These are phyloP conservation scores for Coenobita brevimanus DNA, from an alignment of 1,140 invertebrate species.

Conservation along the genomic window DNA sequence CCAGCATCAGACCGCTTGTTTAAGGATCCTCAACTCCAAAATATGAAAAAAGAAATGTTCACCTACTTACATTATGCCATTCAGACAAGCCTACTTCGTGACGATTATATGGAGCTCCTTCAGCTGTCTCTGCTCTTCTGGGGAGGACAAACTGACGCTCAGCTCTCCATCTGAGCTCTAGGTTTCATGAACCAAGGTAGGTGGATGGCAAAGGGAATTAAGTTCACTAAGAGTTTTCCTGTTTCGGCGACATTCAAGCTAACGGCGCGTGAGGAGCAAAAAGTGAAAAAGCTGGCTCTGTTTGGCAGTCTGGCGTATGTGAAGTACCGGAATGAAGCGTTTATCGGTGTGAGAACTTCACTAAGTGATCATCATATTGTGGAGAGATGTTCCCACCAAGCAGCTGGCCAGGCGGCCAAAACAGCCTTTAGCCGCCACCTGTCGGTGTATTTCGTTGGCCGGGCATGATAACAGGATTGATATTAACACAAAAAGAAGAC, in stretches of 20 bases:
- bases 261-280: no score
- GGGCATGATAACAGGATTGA: no score
- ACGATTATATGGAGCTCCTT: not conserved
- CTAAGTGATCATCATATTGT: no score
- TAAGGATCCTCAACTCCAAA: not conserved
- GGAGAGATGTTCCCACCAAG: no score
- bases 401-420: no score
- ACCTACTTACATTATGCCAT: not conserved
- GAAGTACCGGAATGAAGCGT: no score
- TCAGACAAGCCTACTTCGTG: not conserved
- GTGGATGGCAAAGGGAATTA: slow-evolving; percentile 1
- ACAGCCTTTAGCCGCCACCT: no score
- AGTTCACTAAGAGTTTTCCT: not conserved
- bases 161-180: not conserved
- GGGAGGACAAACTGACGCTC: not conserved
- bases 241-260: not conserved
- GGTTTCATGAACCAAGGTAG: not conserved
- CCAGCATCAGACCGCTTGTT: not conserved
- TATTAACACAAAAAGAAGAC: no score
- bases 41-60: not conserved
- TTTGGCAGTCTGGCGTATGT: no score
- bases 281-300: no score
- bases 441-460: no score
- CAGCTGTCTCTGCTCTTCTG: not conserved
- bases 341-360: no score